Evolutionary conservation across 1,140 invertebrate species (phyloP).

Genomic region (Mycetomoellerius zeteki): DNA sequence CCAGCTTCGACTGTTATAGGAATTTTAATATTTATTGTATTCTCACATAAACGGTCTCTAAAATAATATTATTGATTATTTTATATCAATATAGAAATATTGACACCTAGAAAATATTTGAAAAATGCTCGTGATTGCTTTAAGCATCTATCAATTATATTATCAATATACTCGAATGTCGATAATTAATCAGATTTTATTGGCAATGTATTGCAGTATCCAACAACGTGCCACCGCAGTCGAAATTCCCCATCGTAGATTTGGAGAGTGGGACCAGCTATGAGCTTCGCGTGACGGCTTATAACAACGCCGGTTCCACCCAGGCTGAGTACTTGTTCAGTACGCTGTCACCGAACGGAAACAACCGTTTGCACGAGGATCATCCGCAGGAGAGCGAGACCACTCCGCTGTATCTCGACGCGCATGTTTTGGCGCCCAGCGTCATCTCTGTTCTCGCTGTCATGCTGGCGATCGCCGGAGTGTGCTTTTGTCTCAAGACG

Average conservation of each 20-base stretch:
- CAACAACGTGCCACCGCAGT: slow-evolving; percentile 86
- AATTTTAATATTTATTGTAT: too few species aligned
- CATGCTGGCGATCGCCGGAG: slow-evolving; percentile 85
- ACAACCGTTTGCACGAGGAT: slow-evolving; percentile 81
- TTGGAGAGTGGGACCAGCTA: slow-evolving; percentile 90
- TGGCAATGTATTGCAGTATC: slow-evolving; percentile 81
- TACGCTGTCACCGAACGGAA: slow-evolving; percentile 88
- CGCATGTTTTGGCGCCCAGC: slow-evolving; percentile 86
- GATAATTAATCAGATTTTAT: slow-evolving; percentile 12
- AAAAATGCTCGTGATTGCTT: slow-evolving; percentile 1
- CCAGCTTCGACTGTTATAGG: too few species aligned
- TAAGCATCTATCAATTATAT: not conserved
- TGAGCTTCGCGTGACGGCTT: slow-evolving; percentile 89
- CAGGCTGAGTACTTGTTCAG: slow-evolving; percentile 90
- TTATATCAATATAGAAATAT: not conserved
- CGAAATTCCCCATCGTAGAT: slow-evolving; percentile 88
- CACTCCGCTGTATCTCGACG: slow-evolving; percentile 85
- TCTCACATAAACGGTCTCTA: too few species aligned
- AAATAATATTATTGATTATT: not conserved
- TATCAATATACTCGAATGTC: not conserved
- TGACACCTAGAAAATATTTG: not conserved
- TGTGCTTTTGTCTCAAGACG: slow-evolving; percentile 87
- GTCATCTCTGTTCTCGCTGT: slow-evolving; percentile 86
- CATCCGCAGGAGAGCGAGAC: slow-evolving; percentile 81
- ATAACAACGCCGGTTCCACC: slow-evolving; percentile 91